These are phyloP conservation scores for Chunga burmeisteri DNA, from an alignment of 2,113 vertebrate species.

Conservation along the genomic window DNA sequence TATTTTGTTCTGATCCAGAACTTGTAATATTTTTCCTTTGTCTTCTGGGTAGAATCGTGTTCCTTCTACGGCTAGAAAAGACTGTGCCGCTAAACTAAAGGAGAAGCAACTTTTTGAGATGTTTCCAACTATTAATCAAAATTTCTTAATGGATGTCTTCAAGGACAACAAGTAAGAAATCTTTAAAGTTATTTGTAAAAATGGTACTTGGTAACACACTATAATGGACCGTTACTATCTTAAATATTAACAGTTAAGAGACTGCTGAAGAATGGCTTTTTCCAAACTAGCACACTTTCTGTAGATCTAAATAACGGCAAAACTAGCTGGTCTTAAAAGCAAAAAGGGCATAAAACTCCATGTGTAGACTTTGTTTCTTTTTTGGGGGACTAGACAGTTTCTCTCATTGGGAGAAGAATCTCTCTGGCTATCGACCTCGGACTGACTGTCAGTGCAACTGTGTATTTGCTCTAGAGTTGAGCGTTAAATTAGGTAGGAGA, in stretches of 20 bases:
- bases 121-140: slow-evolving; percentile 89
- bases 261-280: not conserved
- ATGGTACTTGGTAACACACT: not conserved
- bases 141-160: slow-evolving; percentile 92
- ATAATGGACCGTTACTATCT: not conserved
- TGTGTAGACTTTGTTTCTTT: not conserved
- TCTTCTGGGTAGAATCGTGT: slow-evolving; percentile 78
- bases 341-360: not conserved
- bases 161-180: slow-evolving; percentile 91
- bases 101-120: slow-evolving; percentile 88
- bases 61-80: slow-evolving; percentile 77
- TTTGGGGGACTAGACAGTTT: not conserved
- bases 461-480: not conserved
- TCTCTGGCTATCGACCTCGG: not conserved
- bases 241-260: not conserved
- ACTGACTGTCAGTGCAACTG: not conserved
- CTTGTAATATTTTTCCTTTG: not conserved
- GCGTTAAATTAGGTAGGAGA: not conserved
- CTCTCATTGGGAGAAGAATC: not conserved
- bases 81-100: slow-evolving; percentile 87
- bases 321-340: not conserved
- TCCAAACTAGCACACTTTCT: not conserved
- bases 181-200: not conserved
- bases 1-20: slow-evolving; percentile 16
- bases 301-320: not conserved